Percentiles rank a stretch among this genome's conserved stretches.
These are phyloP conservation scores for Lepidochrysops patricia DNA, from an alignment of 2,888 invertebrate species.

Conservation along the genomic window DNA sequence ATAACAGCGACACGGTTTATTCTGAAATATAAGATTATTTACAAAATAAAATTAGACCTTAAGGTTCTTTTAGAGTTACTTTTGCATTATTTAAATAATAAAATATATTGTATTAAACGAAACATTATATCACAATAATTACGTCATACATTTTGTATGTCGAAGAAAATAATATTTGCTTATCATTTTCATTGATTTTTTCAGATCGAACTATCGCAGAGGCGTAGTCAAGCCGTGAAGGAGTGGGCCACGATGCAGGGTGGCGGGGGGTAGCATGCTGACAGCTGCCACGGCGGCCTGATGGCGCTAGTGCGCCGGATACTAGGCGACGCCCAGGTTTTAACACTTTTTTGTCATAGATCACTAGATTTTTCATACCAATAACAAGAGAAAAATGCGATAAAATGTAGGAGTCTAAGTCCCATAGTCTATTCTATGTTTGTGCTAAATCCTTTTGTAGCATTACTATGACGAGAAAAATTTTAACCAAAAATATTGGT, in stretches of 20 bases:
- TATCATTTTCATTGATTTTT: slow-evolving; percentile 36
- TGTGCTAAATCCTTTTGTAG: too few species aligned
- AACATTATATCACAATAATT: too few species aligned
- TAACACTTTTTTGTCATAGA: slow-evolving; percentile 23
- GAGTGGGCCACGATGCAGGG: slow-evolving; percentile 41
- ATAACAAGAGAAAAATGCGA: too few species aligned
- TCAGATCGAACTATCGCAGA: slow-evolving; percentile 33
- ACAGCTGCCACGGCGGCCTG: slow-evolving; percentile 79
- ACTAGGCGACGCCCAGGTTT: slow-evolving; percentile 91
- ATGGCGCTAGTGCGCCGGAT: slow-evolving; percentile 91
- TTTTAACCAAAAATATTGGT: too few species aligned
- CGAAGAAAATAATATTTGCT: background rate
- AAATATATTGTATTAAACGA: too few species aligned
- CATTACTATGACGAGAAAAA: too few species aligned
- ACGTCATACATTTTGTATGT: too few species aligned
- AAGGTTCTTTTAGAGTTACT: too few species aligned
- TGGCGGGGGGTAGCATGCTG: slow-evolving; percentile 70
- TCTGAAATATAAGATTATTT: background rate
- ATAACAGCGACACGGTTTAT: background rate
- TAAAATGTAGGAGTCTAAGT: too few species aligned
- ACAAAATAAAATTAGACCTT: background rate
- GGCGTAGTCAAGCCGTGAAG: slow-evolving; percentile 21
- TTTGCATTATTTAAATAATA: too few species aligned
- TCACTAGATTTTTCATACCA: too few species aligned
- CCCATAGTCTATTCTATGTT: too few species aligned